These are phyloP conservation scores for Caranx ignobilis DNA, from an alignment of 2,113 vertebrate species.

Conservation along the genomic window DNA sequence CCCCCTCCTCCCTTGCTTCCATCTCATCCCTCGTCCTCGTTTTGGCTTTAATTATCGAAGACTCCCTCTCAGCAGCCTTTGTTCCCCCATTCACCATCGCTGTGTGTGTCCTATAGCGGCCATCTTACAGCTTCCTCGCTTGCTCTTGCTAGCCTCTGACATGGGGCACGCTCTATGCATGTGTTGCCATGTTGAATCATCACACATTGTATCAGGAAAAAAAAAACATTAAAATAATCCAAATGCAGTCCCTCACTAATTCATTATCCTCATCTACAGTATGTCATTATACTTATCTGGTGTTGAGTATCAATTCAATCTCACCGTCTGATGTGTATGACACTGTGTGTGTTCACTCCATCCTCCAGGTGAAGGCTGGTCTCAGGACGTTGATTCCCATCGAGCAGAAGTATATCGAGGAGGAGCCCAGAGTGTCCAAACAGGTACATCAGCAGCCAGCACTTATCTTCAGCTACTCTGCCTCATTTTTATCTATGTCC, in stretches of 20 bases:
- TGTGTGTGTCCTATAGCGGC: slow-evolving; percentile 80
- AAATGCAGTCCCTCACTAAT: not conserved
- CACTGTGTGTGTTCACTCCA: slow-evolving; percentile 62
- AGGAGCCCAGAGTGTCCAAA: slow-evolving; percentile 97
- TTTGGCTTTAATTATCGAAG: slow-evolving; percentile 85
- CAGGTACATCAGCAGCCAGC: slow-evolving; percentile 87
- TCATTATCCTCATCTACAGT: not conserved
- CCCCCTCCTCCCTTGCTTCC: slow-evolving; percentile 41
- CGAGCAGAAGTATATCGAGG: slow-evolving; percentile 99
- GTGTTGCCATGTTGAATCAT: slow-evolving; percentile 39
- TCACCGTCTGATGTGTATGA: slow-evolving; percentile 48
- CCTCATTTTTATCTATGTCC: slow-evolving; percentile 56
- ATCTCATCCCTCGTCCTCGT: slow-evolving; percentile 76
- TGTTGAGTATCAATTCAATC: slow-evolving; percentile 14
- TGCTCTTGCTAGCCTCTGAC: slow-evolving; percentile 64
- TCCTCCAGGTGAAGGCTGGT: slow-evolving; percentile 95
- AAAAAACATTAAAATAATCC: slow-evolving; percentile 13
- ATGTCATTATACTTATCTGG: not conserved
- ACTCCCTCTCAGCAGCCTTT: slow-evolving; percentile 82
- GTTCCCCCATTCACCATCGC: slow-evolving; percentile 73
- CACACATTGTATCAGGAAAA: not conserved
- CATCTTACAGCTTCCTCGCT: slow-evolving; percentile 80
- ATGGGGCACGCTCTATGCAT: slow-evolving; percentile 52
- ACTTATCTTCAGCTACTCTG: slow-evolving; percentile 17
- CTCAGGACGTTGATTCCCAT: slow-evolving; percentile 94